These are phyloP conservation scores for Ochotona princeps DNA, from an alignment of 2,113 vertebrate genomes.

Conservation along the genomic window DNA sequence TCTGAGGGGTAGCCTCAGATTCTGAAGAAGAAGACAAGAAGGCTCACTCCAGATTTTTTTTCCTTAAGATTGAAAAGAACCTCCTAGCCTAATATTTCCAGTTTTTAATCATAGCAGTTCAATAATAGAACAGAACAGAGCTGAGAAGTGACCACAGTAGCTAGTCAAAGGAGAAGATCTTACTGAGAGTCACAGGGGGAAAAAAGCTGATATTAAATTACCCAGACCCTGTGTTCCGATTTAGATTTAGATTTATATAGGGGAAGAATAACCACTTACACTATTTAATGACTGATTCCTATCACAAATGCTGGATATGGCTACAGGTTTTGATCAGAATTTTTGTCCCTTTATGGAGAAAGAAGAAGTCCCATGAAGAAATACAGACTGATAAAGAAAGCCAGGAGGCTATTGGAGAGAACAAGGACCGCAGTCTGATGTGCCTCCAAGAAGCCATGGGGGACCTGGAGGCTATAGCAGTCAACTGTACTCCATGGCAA, in stretches of 20 bases:
- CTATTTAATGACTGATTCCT: constrained; percentile 51
- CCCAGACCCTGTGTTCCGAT: neutral
- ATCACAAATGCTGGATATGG: neutral
- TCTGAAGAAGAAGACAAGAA: neutral
- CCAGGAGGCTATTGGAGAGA: neutral
- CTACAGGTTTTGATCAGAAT: neutral
- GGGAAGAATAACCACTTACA: neutral
- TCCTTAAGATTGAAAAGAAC: neutral
- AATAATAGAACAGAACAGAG: neutral
- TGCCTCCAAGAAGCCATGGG: neutral
- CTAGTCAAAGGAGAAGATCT: neutral
- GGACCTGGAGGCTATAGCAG: neutral
- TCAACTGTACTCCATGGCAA: neutral
- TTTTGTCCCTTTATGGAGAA: constrained; percentile 20
- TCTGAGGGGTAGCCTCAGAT: neutral
- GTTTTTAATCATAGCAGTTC: neutral
- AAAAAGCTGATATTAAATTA: constrained; percentile 7
- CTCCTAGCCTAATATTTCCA: neutral
- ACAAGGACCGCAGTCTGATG: neutral
- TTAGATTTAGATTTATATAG: neutral
- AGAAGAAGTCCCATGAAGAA: neutral
- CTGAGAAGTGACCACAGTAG: neutral
- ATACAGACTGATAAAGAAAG: neutral
- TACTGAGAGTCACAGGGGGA: neutral
- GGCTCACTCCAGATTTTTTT: neutral